Evolutionary conservation across 2,113 vertebrate genomes (phyloP), one percentile per base, ranked within the genome.

Genomic region (Albula glossodonta): DNA sequence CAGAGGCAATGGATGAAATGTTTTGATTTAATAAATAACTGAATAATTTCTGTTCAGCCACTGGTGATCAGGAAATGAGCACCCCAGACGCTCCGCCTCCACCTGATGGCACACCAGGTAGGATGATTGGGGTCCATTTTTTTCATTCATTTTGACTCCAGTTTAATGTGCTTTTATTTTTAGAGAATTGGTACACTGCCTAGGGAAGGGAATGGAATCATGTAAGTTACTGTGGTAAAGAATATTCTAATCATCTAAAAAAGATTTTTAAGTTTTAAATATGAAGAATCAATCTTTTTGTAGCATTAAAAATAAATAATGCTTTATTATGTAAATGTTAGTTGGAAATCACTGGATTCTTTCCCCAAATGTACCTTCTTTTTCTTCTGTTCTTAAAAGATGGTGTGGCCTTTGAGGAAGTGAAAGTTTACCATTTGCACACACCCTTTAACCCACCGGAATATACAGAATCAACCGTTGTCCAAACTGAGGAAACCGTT

Each of bases 21-120:
- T 31, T 83, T 70, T 51, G 31, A n/a, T 70, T 41, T 41, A 41
- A 41, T 41, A 41, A 41, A 41, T 41, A 41, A 41, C 31, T 41
- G 31, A 41, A 41, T 41, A 41, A 41, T 41, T 41, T 41, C 31
- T 41, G 31, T 41, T 41, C 31, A 41, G 31, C 31, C 31, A 41
- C 31, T 41, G 31, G 31, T 41, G 31, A 41, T 41, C 31, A 41
- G 31, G 31, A 41, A 41, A 41, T 41, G 31, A 41, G 31, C 31
- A 41, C 31, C 31, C 1, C 31, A 41, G 31, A 41, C 57, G 51
- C 31, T 15, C 49, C 90, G 10, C 88, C 89, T 25, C 88, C 84
- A 1, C 85, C 80, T 0, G 90, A 88, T 86, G 78, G 86, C 77
- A 51, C 87, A 88, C 83, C 90, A 91, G 94, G 94, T 94, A 90